Conservation (phyloP, 2,888 invertebrate genomes). For the Agriopis leucophaearia region DNA sequence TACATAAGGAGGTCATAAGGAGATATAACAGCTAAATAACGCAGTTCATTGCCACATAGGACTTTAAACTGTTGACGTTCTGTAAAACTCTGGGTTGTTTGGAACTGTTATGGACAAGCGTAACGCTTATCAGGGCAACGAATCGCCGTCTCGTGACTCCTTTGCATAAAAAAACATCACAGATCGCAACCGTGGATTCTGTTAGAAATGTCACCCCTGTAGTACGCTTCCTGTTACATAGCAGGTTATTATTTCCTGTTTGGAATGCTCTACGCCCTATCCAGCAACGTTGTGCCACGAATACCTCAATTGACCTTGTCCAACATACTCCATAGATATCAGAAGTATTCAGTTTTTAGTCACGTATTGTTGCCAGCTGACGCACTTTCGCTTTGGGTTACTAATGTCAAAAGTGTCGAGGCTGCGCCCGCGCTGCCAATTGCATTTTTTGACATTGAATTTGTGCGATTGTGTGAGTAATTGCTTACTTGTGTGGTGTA, state of each 20-base stretch:
- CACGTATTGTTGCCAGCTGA: constrained; percentile 63
- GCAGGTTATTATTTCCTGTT: not conserved
- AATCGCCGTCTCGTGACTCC: too few relatives aligned
- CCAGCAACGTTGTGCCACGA: constrained; percentile 49
- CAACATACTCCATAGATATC: constrained; percentile 58
- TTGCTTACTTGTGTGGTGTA: constrained; percentile 28
- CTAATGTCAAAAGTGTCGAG: constrained; percentile 62
- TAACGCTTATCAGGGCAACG: too few relatives aligned
- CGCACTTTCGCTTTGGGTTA: constrained; percentile 67
- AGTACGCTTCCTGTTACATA: too few relatives aligned
- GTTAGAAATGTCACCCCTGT: too few relatives aligned
- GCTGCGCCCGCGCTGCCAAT: constrained; percentile 47
- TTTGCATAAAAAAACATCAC: too few relatives aligned
- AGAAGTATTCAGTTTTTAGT: constrained; percentile 59
- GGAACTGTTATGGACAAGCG: too few relatives aligned
- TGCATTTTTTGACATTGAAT: constrained; percentile 63
- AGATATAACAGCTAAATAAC: too few relatives aligned
- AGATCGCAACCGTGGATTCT: too few relatives aligned
- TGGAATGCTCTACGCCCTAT: constrained; percentile 46
- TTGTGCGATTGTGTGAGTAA: constrained; percentile 42
- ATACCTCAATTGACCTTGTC: constrained; percentile 65
- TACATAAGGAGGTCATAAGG: too few relatives aligned
- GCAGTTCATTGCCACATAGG: too few relatives aligned
- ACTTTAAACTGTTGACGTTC: too few relatives aligned
- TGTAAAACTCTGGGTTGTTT: too few relatives aligned